Conservation (phyloP, 2,888 invertebrate species). For the Cyrtodaria siliqua region DNA sequence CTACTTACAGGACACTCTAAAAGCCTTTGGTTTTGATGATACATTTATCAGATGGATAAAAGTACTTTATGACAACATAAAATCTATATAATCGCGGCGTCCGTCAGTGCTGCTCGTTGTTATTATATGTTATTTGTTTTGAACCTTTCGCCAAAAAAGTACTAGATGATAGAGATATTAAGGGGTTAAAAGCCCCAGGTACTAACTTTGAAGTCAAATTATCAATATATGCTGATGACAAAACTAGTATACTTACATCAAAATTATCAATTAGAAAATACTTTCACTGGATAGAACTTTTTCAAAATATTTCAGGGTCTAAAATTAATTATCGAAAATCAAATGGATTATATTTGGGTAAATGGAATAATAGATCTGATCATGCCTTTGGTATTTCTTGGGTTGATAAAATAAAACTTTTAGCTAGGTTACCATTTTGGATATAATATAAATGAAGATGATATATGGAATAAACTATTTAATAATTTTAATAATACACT, state of each 20-base stretch:
- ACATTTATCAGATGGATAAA: slow-evolving; percentile 38
- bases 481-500: slow-evolving; percentile 41
- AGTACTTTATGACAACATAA: slow-evolving; percentile 48
- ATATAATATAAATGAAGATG: slow-evolving; percentile 28
- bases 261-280: slow-evolving; percentile 1
- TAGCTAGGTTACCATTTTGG: slow-evolving; percentile 55
- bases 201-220: slow-evolving; percentile 23
- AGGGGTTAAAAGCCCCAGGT: slow-evolving; percentile 34
- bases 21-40: slow-evolving; percentile 59
- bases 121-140: slow-evolving; percentile 41
- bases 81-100: slow-evolving; percentile 31
- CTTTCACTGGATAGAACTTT: slow-evolving; percentile 9
- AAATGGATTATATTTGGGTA: slow-evolving; percentile 52
- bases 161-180: slow-evolving; percentile 23
- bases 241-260: slow-evolving; percentile 22
- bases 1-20: slow-evolving; percentile 56
- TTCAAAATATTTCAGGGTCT: slow-evolving; percentile 33
- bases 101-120: slow-evolving; percentile 49
- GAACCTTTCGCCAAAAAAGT: slow-evolving; percentile 44
- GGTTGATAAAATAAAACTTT: slow-evolving; percentile 45
- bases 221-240: slow-evolving; percentile 38
- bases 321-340: slow-evolving; percentile 45
- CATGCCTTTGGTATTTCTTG: slow-evolving; percentile 62
- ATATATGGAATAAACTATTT: slow-evolving; percentile 39
- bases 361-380: slow-evolving; percentile 60